These are phyloP conservation scores for Anguilla japonica DNA, from an alignment of 2,113 vertebrate genomes.

Conservation along the genomic window DNA sequence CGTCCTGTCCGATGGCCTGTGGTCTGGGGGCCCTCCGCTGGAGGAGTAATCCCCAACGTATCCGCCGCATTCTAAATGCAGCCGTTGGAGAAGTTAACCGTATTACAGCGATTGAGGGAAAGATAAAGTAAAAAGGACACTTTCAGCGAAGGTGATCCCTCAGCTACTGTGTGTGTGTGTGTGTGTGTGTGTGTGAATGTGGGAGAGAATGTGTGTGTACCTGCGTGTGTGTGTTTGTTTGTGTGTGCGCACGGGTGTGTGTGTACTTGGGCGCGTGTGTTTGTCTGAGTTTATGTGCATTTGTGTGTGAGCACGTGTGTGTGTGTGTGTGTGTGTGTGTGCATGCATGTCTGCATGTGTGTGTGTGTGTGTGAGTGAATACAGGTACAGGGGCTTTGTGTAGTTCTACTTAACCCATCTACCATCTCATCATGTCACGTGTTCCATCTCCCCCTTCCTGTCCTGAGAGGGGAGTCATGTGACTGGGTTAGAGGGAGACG, in stretches of 20 bases:
- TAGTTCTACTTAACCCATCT: not conserved
- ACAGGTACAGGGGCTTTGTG: not conserved
- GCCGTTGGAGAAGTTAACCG: not conserved
- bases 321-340: slow-evolving; percentile 28
- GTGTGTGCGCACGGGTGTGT: not conserved
- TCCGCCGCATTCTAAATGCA: not conserved
- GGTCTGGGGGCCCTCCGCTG: not conserved
- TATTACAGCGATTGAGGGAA: not conserved
- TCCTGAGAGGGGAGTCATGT: not conserved
- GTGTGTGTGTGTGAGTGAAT: slow-evolving; percentile 6
- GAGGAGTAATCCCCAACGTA: not conserved
- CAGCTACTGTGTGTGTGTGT: not conserved
- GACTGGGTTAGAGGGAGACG: not conserved
- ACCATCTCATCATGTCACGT: not conserved
- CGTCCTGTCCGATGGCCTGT: not conserved
- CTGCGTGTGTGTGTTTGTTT: not conserved
- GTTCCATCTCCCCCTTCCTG: not conserved
- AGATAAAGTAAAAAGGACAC: not conserved
- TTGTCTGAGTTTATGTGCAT: too few relatives aligned
- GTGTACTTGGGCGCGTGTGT: too few relatives aligned
- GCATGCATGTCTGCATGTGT: slow-evolving; percentile 27
- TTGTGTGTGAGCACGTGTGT: not conserved
- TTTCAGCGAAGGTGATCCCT: not conserved
- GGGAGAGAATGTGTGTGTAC: too few relatives aligned
- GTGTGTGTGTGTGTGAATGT: not conserved